Evolutionary conservation across 2,113 vertebrate species (phyloP).

Genomic region (Lichenostomus cassidix): DNA sequence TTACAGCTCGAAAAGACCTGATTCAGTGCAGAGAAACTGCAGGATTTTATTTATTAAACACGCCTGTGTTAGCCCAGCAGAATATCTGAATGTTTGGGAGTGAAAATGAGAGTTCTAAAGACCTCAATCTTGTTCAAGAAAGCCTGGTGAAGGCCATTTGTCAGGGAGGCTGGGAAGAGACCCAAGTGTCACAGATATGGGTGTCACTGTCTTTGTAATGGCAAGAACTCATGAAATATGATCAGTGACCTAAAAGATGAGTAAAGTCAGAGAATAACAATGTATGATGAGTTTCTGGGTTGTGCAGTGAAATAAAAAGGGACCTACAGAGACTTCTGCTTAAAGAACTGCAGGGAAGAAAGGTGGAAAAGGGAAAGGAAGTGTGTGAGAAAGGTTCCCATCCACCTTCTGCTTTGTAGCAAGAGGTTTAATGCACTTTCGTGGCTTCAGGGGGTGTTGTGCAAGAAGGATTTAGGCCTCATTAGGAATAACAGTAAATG

Average conservation of each 20-base stretch:
- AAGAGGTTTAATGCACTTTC: background rate
- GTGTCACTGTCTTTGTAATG: background rate
- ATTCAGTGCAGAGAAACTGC: background rate
- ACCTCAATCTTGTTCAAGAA: background rate
- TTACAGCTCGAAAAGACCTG: background rate
- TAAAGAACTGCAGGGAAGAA: background rate
- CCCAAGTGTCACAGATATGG: background rate
- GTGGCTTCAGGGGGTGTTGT: background rate
- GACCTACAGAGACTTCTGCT: background rate
- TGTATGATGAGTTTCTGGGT: background rate
- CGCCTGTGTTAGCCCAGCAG: background rate
- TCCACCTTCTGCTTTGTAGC: background rate
- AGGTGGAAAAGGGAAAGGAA: background rate
- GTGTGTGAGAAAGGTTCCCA: background rate
- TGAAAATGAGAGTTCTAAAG: background rate
- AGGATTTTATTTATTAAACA: slow-evolving; percentile 34
- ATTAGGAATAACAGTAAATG: background rate
- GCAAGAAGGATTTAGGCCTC: background rate
- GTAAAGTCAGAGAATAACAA: background rate
- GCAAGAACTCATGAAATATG: background rate
- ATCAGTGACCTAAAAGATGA: background rate
- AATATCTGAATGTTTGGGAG: background rate
- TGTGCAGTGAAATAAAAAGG: background rate
- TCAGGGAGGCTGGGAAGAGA: slow-evolving; percentile 13
- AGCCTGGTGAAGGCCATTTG: background rate